phyloP scores from a whole-genome alignment of 1,140 invertebrate genomes.

The Ridgeia piscesae region DNA sequence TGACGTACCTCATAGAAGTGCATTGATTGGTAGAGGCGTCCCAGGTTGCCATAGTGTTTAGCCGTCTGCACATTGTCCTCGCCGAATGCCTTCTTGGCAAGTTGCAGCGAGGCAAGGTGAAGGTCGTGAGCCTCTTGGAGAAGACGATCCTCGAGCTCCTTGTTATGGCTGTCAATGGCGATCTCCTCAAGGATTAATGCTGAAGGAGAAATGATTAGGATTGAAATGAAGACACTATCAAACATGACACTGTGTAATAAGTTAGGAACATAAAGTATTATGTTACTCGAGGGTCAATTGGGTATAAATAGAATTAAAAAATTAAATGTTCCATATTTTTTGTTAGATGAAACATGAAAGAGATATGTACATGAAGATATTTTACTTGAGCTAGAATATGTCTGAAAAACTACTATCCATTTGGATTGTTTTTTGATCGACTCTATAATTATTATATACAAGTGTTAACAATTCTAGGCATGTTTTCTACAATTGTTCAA shows the following conservation, averaged over 20 bases:
- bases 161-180: slow-evolving; percentile 73
- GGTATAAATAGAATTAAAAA: too few species aligned
- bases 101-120: slow-evolving; percentile 75
- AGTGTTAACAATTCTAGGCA: too few species aligned
- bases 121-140: slow-evolving; percentile 74
- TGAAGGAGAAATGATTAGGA: slow-evolving; percentile 32
- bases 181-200: slow-evolving; percentile 91
- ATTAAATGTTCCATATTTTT: too few species aligned
- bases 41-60: slow-evolving; percentile 92
- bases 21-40: slow-evolving; percentile 89
- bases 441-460: too few species aligned
- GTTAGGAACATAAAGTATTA: not conserved
- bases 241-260: not conserved
- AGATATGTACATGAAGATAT: too few species aligned
- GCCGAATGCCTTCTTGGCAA: slow-evolving; percentile 79
- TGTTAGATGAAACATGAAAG: too few species aligned
- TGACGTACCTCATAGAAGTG: slow-evolving; percentile 66
- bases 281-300: too few species aligned
- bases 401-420: too few species aligned
- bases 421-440: too few species aligned
- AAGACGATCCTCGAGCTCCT: slow-evolving; percentile 45
- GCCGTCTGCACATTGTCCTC: slow-evolving; percentile 91
- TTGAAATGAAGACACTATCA: not conserved
- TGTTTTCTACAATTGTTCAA: too few species aligned
- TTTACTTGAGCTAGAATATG: too few species aligned